Evolutionary conservation across 2,113 vertebrate species (phyloP).

Genomic region (Pionites leucogaster): DNA sequence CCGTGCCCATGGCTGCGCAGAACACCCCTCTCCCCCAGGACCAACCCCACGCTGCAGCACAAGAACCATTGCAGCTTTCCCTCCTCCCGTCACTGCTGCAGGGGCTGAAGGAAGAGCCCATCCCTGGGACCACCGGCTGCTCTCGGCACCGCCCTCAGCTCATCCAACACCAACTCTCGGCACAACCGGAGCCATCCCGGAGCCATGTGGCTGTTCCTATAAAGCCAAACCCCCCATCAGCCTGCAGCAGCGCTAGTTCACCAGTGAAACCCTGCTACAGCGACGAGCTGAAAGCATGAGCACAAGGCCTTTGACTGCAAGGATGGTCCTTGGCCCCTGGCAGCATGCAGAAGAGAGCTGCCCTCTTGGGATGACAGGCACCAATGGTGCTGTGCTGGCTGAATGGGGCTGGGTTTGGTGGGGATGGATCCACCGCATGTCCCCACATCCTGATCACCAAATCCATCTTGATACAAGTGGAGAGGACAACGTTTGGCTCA

Average conservation of each 20-base stretch:
- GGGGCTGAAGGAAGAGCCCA: background rate
- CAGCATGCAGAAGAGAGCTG: fast-evolving
- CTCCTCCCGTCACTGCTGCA: background rate
- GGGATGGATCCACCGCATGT: fast-evolving
- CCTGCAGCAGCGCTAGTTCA: background rate
- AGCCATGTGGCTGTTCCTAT: fast-evolving
- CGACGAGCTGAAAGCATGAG: fast-evolving
- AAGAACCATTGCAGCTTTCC: fast-evolving
- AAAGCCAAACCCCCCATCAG: fast-evolving
- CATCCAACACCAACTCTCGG: fast-evolving
- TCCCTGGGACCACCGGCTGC: background rate
- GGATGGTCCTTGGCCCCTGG: fast-evolving
- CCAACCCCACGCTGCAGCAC: fast-evolving
- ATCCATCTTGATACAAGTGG: fast-evolving
- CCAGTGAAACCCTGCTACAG: fast-evolving
- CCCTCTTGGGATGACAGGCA: too few species aligned
- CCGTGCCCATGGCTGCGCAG: background rate
- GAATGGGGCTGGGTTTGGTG: fast-evolving
- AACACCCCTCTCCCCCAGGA: background rate
- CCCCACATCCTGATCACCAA: background rate
- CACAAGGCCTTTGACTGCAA: background rate
- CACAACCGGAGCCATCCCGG: background rate
- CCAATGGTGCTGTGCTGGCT: background rate
- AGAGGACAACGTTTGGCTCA: fast-evolving
- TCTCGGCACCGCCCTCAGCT: background rate